Evolutionary conservation across 2,888 invertebrate genomes (phyloP), one percentile per base, ranked within the genome.

Genomic region (Clostera curtula): DNA sequence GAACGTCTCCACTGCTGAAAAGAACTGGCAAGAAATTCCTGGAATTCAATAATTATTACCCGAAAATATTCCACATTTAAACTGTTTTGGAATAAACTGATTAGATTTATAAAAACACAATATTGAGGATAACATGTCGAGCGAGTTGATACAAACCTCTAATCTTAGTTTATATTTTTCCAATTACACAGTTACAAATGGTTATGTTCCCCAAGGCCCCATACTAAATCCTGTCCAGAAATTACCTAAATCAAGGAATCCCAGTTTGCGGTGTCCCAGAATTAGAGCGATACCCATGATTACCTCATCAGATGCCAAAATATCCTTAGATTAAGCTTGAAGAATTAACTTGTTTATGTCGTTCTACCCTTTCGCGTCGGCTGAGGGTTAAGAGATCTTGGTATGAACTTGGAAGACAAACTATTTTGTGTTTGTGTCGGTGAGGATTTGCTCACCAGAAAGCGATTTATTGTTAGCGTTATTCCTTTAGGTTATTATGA

Each of bases 251-350:
- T 28, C 31, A 24, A 25, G 27, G 38, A 36, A 19, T 22, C 31
- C 34, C 28, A 29, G 36, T 49, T 45, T 57, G 62, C 53, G 67
- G 66, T 58, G 53, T 49, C 51, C 47, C 43, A 56, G 68, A 45
- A 59, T 72, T 69, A 66, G 49, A 58, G 51, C 61, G 62, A 65
- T 63, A 60, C 58, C 71, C 64, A 56, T 64, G 70, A 69, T 74
- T 73, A 70, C 67, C 63, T 58, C 70, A 58, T 71, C 71, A 70
- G 52, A 56, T 36, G 49, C 35, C 40, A 57, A 58, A 64, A 65
- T 67, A 66, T 61, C 71, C 64, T 52, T 36, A 66, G 73, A 71
- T 74, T 73, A 74, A 53, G 54, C 48, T 54, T 49, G 44, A 59
- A 60, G 72, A 58, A 69, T 73, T 72, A 72, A 62, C 62, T 64